A percentile compares a stretch with the other conserved stretches of the same genome.
phyloP scores from a whole-genome alignment of 2,113 vertebrate genomes.

The Pipra filicauda region DNA sequence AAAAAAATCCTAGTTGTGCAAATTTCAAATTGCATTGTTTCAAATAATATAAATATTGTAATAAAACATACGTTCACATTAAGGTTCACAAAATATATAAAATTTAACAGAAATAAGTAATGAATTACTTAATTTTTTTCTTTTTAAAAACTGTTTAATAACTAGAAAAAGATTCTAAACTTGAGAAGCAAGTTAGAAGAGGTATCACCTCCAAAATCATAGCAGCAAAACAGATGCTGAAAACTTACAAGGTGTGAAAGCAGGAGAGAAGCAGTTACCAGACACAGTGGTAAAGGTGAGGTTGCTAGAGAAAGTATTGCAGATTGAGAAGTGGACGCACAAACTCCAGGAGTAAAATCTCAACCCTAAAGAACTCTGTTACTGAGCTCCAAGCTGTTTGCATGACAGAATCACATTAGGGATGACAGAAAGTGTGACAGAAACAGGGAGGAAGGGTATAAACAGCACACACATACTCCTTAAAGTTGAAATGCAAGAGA shows the following conservation, averaged over 20 bases:
- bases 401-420: background rate
- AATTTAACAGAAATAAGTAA: conserved; percentile 4
- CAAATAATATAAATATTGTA: conserved; percentile 78
- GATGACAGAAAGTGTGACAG: background rate
- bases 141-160: background rate
- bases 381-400: background rate
- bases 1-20: conserved; percentile 69
- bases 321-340: background rate
- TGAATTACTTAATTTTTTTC: background rate
- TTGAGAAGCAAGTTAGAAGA: conserved; percentile 31
- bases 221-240: conserved; percentile 55
- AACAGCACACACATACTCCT: background rate
- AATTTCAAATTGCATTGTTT: conserved; percentile 73
- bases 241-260: background rate
- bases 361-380: background rate
- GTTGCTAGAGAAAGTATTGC: background rate
- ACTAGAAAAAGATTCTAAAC: background rate
- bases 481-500: background rate
- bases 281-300: background rate
- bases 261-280: background rate
- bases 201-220: background rate
- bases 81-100: conserved; percentile 59
- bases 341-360: background rate
- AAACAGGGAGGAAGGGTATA: background rate
- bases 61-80: conserved; percentile 70